Percentiles rank a stretch among this genome's conserved stretches.
Conservation (phyloP, 2,113 vertebrate genomes). For the Saguinus midas region DNA sequence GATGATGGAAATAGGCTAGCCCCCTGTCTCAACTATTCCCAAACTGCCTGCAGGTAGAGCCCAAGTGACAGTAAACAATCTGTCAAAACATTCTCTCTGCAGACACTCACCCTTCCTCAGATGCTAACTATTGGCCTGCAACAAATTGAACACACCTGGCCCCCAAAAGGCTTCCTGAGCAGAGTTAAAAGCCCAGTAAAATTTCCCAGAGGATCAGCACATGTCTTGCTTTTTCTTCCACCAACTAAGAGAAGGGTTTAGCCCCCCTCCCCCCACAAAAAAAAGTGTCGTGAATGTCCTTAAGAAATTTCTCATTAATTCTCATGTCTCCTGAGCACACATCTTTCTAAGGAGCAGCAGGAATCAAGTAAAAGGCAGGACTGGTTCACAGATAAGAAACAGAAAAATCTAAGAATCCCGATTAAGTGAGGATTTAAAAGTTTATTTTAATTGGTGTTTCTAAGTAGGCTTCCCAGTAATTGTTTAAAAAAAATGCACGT, state of each 20-base stretch:
- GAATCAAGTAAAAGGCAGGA: not conserved
- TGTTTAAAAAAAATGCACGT: not conserved
- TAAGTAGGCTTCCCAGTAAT: slow-evolving; percentile 25
- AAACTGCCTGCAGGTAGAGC: slow-evolving; percentile 47
- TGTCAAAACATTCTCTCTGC: slow-evolving; percentile 36
- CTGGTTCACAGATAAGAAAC: slow-evolving; percentile 2
- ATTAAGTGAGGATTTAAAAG: slow-evolving; percentile 49
- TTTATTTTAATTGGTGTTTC: slow-evolving; percentile 54
- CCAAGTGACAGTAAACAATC: slow-evolving; percentile 46
- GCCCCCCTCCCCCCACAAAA: not conserved
- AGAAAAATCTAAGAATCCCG: slow-evolving; percentile 32
- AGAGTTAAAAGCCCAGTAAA: not conserved
- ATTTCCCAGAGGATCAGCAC: slow-evolving; percentile 15
- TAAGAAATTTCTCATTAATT: slow-evolving; percentile 56
- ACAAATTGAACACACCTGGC: slow-evolving; percentile 53
- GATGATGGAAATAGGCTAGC: slow-evolving; percentile 1
- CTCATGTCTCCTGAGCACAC: not conserved
- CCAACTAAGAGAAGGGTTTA: slow-evolving; percentile 9
- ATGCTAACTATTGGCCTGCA: not conserved
- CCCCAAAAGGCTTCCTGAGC: slow-evolving; percentile 45
- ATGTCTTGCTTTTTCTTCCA: slow-evolving; percentile 43
- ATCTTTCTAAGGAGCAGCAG: not conserved
- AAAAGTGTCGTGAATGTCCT: not conserved
- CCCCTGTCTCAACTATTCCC: not conserved
- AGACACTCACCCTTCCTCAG: slow-evolving; percentile 25